Base-by-base conservation (phyloP, 2,797 vertebrate genomes). In the Xenopus petersii region DNA sequence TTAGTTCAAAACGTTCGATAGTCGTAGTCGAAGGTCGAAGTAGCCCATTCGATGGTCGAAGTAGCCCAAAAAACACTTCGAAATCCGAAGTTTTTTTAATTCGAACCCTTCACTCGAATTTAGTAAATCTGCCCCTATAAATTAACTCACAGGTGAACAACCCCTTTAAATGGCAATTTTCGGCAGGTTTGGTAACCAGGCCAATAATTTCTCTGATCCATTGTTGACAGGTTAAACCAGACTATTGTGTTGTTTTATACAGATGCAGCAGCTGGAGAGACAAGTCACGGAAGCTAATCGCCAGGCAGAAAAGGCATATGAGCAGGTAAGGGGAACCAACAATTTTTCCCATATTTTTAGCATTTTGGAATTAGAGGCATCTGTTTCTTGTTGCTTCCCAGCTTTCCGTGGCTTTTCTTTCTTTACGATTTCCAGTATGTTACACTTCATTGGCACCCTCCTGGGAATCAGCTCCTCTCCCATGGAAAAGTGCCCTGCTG, bases 221-320 rank as follows among this genome's bases (percentile, higher is more conserved):
- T 42, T 42, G 36, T 42, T 6, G 36, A 5, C 36, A 5, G 36
- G 36, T 42, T 5, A 42, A 42, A 6, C 36, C 36, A 42, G 36
- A 42, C 5, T 42, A 42, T 42, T 42, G 36, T 8, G 72, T 46
- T 64, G 36, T 69, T 47, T 76, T n/a, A 63, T 70, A 80, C 68
- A 99, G 97, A 98, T 99, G 89, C 95, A 96, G 24, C 96, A 98
- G 80, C 83, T 98, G 88, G 97, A 99, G 88, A 93, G 87, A 4
- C 96, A 98, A 88, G 94, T 98, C 82, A 86, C 94, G 61, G 94
- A 98, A 82, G 93, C 97, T 54, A 96, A 99, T 74, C 94, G 92
- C 67, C 93, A 91, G 76, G 95, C 96, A 66, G 94, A 95, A 84
- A 92, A 92, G 62, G 94, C 95, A 47, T 93, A 95, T 78, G 96